phyloP scores from a whole-genome alignment of 2,888 invertebrate genomes.

The Hemistola chrysoprasaria region DNA sequence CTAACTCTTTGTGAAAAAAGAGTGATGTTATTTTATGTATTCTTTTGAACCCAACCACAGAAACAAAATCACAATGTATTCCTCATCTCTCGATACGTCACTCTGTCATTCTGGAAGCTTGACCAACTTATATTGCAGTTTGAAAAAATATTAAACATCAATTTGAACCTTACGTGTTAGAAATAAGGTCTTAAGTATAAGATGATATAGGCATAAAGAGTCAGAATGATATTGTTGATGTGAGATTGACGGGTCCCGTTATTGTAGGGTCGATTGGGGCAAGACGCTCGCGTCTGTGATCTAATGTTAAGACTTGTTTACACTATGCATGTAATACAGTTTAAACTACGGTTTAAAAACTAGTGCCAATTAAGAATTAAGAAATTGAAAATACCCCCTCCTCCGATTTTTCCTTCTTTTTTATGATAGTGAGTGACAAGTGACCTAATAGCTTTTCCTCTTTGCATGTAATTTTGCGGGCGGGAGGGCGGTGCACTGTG shows the following conservation, averaged over 20 bases:
- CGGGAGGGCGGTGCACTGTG: no score
- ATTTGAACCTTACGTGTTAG: constrained; percentile 36
- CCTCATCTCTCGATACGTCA: constrained; percentile 60
- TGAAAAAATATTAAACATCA: no score
- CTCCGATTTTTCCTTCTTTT: no score
- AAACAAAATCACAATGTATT: no score
- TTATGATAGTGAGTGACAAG: no score
- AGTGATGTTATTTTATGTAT: no score
- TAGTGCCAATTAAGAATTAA: no score
- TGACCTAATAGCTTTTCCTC: no score
- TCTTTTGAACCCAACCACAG: no score
- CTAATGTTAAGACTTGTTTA: constrained; percentile 26
- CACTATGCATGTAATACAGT: neutral
- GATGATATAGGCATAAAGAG: constrained; percentile 39
- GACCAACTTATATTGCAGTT: constrained; percentile 13
- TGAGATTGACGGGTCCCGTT: constrained; percentile 70
- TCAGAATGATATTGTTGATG: constrained; percentile 58
- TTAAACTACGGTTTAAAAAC: neutral
- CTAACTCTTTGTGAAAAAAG: no score
- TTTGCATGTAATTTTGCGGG: no score
- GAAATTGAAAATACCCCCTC: no score
- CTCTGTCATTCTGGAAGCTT: constrained; percentile 51
- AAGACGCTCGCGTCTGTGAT: constrained; percentile 59
- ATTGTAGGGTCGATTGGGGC: constrained; percentile 55
- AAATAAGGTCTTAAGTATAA: constrained; percentile 43